Conservation (phyloP, 2,797 vertebrate genomes). For the Pangasius sanitwongsei region DNA sequence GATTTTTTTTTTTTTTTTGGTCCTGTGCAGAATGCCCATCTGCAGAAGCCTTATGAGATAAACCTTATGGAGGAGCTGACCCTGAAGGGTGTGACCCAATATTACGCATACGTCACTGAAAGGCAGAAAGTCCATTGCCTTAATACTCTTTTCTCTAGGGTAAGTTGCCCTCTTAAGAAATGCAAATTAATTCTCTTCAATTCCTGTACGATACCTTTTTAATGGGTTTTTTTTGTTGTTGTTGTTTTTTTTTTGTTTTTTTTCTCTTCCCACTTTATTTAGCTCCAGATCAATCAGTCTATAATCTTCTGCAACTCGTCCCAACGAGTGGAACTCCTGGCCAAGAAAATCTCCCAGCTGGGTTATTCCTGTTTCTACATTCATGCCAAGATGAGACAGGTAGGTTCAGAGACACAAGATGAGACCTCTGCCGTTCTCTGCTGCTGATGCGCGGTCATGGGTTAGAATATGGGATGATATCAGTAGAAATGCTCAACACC, state of each 20-base stretch:
- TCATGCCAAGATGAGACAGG: constrained; percentile 99
- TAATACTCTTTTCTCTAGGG: constrained; percentile 98
- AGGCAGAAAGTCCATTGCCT: constrained; percentile 99
- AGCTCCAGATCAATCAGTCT: constrained; percentile 99
- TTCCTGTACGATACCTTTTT: neutral
- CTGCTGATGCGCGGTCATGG: neutral
- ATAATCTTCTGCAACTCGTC: constrained; percentile 99
- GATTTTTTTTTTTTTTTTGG: no score
- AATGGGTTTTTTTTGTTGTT: no score
- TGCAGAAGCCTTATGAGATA: constrained; percentile 99
- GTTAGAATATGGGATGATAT: neutral
- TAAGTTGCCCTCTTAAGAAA: constrained; percentile 64
- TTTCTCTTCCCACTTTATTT: neutral
- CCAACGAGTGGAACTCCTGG: constrained; percentile 96
- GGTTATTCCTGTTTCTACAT: constrained; percentile 99
- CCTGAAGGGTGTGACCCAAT: constrained; percentile 98
- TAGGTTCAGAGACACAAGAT: no score
- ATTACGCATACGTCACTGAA: constrained; percentile 98
- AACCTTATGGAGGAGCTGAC: constrained; percentile 99
- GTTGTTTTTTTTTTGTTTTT: neutral
- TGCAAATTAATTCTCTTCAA: neutral
- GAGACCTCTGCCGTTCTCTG: neutral
- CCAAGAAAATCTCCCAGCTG: constrained; percentile 99
- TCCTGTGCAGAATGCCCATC: constrained; percentile 85
- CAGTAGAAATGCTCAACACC: neutral